Base-by-base conservation (phyloP, 2,888 invertebrate genomes). In the Drosophila siamana region DNA sequence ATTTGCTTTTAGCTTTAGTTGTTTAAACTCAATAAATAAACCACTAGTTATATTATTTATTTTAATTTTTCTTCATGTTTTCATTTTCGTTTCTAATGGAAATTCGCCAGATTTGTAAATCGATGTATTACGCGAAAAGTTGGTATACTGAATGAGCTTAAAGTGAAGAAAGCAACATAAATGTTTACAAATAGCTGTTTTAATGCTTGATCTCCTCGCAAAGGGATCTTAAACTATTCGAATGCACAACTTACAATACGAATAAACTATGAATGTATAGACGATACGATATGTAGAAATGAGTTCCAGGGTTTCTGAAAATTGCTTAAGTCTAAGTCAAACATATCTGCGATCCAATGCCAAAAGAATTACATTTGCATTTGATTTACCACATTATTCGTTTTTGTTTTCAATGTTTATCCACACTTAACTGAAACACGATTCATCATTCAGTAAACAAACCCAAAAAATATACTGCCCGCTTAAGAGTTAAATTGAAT, bases 1-100 rank as follows among this genome's bases (percentile, higher is more conserved):
- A 86, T 86, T 86, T 78, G 83, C 88, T 86, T 86, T 83, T 83
- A 86, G 83, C 77, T 87, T 73, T 75, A 75, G 73, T 76, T 76
- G 62, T 74, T 69, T 36, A 78, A 71, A 68, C 72, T 72, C 43
- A 83, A 86, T 86, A 84, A 86, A 83, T 51, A 48, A 50, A 77
- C 22, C 44, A 44, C n/a, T 64, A 73, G 57, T 38, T 66, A 40
- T 74, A 69, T 71, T 69, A 74, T 75, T 80, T 69, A 59, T 70
- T 52, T 72, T 69, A 66, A 69, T 56, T 55, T 61, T 5, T 59
- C 24, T 48, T 33, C 24, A 43, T 44, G 44, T 57, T 38, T 47
- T 41, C 7, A 16, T 28, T 44, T 38, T 54, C 57, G n/a, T 16
- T 24, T 46, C 4, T 11, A 8, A 51, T 19, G 11, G 8, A 11